Evolutionary conservation across 1,140 invertebrate species (phyloP).

Genomic region (Plectrocnemia conspersa): DNA sequence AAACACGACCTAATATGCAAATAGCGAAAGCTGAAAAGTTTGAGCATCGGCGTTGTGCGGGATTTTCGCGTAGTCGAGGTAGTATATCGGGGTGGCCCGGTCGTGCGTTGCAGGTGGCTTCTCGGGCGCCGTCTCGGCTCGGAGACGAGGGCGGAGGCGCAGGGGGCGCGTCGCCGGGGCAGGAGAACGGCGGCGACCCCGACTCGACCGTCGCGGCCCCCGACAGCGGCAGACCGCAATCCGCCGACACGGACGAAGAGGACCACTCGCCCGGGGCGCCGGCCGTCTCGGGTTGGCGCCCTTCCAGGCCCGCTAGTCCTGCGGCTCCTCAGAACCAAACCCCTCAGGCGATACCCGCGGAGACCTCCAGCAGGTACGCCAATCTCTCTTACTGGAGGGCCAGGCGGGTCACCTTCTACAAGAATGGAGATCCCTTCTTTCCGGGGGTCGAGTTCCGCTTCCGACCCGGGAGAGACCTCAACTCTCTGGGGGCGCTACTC

Average conservation of each 20-base stretch:
- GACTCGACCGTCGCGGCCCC: conserved; percentile 28
- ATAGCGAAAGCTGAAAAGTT: no score
- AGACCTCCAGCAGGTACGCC: conserved; percentile 55
- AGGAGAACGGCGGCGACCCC: conserved; percentile 31
- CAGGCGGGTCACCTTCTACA: conserved; percentile 81
- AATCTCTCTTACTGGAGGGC: conserved; percentile 84
- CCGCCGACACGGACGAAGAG: conserved; percentile 43
- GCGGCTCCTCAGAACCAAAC: conserved; percentile 39
- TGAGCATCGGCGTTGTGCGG: neutral
- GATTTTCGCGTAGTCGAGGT: neutral
- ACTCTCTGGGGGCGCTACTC: conserved; percentile 78
- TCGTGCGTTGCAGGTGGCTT: conserved; percentile 40
- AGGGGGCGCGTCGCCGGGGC: conserved; percentile 37
- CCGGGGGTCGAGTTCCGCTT: conserved; percentile 86
- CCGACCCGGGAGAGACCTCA: conserved; percentile 80
- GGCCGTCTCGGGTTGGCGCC: conserved; percentile 43
- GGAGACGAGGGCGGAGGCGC: conserved; percentile 36
- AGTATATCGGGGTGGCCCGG: neutral
- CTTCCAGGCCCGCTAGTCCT: conserved; percentile 46
- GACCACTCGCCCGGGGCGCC: conserved; percentile 41
- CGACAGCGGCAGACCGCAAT: conserved; percentile 40
- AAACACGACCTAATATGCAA: neutral
- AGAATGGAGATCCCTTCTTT: conserved; percentile 89
- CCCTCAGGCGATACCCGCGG: conserved; percentile 8
- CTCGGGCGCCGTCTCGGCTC: conserved; percentile 37